Evolutionary conservation across 2,888 invertebrate species (phyloP), one percentile per base, ranked within the genome.

Genomic region (Trichopoda pennipes): DNA sequence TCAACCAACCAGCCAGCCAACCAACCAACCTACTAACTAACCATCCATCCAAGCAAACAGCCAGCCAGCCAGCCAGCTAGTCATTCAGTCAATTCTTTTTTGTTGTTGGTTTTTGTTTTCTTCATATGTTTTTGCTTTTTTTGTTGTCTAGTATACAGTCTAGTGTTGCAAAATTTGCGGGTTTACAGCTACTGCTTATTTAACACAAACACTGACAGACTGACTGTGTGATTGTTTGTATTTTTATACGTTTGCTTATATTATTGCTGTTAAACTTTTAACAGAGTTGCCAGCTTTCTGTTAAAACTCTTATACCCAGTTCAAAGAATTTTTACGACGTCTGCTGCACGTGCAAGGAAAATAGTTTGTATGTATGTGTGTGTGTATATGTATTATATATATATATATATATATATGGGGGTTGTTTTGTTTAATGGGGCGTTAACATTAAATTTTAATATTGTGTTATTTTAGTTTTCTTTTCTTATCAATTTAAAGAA

Each of bases 121-220:
- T 38, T 32, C 19, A 32, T 53, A 51, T 69, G 53, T 81, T 74
- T 53, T 64, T 58, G 53, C 35, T 68, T 21, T 47, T 80, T 23
- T 69, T 77, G 44, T 53, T 78, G 81, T 81, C 81, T 81, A 81
- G 78, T 77, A 68, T 69, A 78, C 68, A 68, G 79, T 75, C 78
- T 75, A 82, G 74, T 78, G 82, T 82, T 82, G 79, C 75, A 82
- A 82, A 72, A 79, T 82, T 75, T 82, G 74, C 60, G 55, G 79
- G 70, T 75, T 79, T 74, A 60, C 53, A 75, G 77, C 70, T 72
- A 49, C 61, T 73, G 79, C 68, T 72, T 78, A 64, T 58, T 78
- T 51, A 78, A 72, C 58, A 63, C 75, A 75, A 70, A 72, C 70
- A 58, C 56, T 72, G 21, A 16, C 35, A 64, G 56, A 49, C 32